phyloP scores from a whole-genome alignment of 2,888 invertebrate species.

The Dysmachus trigonus region DNA sequence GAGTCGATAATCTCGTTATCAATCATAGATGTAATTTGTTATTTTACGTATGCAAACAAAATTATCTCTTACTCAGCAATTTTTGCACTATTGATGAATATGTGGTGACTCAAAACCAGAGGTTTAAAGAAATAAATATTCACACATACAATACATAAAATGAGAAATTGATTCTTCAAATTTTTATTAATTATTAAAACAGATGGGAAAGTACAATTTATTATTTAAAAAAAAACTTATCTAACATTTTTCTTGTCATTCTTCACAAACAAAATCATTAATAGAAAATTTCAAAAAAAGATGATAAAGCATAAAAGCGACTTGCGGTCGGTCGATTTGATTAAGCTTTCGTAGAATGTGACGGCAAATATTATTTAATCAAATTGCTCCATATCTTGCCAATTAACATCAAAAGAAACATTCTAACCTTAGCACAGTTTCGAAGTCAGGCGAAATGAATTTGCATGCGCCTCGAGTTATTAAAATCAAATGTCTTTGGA shows the following conservation, averaged over 20 bases:
- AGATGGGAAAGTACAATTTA: too few species aligned
- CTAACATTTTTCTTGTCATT: neutral
- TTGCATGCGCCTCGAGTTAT: neutral
- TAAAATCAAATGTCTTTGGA: neutral
- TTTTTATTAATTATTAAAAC: neutral
- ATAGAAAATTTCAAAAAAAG: neutral
- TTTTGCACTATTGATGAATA: neutral
- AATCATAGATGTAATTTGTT: neutral
- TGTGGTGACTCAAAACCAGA: neutral
- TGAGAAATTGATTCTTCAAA: neutral
- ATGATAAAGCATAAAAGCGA: neutral
- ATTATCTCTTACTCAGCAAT: neutral
- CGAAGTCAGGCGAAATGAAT: neutral
- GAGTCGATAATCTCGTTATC: neutral
- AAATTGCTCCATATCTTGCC: neutral
- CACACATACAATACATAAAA: neutral
- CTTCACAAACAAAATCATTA: neutral
- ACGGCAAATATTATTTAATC: neutral
- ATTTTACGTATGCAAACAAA: neutral
- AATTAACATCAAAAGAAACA: neutral
- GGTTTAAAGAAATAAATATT: neutral
- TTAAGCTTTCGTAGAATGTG: neutral
- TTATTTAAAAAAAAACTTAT: neutral
- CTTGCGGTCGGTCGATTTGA: neutral
- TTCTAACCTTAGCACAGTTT: conserved; percentile 27